Base-by-base conservation (phyloP, 2,888 invertebrate genomes). In the Philhelius pedissequus region DNA sequence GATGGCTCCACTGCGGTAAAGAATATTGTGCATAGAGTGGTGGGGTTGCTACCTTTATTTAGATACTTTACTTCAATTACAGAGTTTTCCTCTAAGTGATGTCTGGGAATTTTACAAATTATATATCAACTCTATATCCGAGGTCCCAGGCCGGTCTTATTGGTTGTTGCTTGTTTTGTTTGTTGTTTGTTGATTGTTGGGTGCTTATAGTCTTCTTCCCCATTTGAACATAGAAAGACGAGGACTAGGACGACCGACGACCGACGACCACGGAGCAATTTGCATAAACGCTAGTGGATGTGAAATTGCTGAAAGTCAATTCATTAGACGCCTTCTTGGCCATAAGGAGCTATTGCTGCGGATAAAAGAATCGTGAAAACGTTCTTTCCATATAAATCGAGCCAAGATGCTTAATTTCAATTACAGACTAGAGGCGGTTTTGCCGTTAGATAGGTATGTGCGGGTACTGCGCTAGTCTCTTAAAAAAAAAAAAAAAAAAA, bases 41-140 rank as follows among this genome's bases (percentile, higher is more conserved):
- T 84, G 84, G 79, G 79, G 62, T 43, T 79, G 66, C 71, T 80
- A 80, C 79, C 84, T 75, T 70, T 48, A 80, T 80, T 75, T 75
- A 84, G 84, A 84, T 84, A 80, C 70, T 84, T 80, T 80, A 52
- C 75, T 80, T 84, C 84, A 84, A 84, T 84, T 80, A 80, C 84
- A 80, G 80, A 84, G 80, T 84, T 80, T 84, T 80, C 69, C 80
- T 80, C 80, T 80, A 84, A 84, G 84, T 80, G 80, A 80, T 76
- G 84, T 84, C 84, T 84, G 84, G 75, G 80, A 84, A 84, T 84
- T 80, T 71, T 66, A 68, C 80, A 84, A 84, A 84, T 84, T 84
- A 84, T 76, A 83, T 64, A 66, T 75, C 69, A 69, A 35, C 71
- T 27, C n/a, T 56, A 54, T 56, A 56, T 52, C 30, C 52, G 27